Conservation (phyloP, 1,140 invertebrate species). For the Cheumatopsyche charites region DNA sequence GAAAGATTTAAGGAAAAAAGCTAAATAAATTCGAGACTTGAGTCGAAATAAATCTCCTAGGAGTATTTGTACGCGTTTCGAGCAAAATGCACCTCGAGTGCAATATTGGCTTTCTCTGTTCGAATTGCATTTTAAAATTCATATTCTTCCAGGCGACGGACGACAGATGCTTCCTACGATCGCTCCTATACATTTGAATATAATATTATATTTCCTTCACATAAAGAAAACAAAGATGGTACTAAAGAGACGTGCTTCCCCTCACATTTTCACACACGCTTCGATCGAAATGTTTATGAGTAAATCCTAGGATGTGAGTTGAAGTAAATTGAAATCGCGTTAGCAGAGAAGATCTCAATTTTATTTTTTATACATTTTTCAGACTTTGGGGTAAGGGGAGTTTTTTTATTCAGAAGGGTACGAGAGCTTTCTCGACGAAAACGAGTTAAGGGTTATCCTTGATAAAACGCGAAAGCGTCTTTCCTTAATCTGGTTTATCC, state of each 20-base stretch:
- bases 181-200: neutral
- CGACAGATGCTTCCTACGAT: conserved; percentile 32
- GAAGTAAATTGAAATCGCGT: conserved; percentile 14
- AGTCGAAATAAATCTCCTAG: conserved; percentile 8
- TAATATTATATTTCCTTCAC: neutral
- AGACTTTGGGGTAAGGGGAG: too few relatives aligned
- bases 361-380: too few relatives aligned
- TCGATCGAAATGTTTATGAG: neutral
- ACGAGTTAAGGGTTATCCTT: too few relatives aligned
- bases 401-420: too few relatives aligned
- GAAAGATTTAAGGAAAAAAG: too few relatives aligned
- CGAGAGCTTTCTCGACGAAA: too few relatives aligned
- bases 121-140: conserved; percentile 37
- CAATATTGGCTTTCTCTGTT: conserved; percentile 12
- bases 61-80: neutral
- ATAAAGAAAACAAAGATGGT: neutral
- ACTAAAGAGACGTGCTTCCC: neutral
- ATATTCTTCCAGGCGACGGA: conserved; percentile 21
- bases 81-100: conserved; percentile 13
- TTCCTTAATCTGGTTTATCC: too few relatives aligned
- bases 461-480: too few relatives aligned
- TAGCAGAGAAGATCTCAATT: neutral
- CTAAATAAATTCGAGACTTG: too few relatives aligned
- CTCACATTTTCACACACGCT: neutral
- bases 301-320: neutral